These are phyloP conservation scores for Ophion costatus DNA, from an alignment of 2,888 invertebrate species.

Conservation along the genomic window DNA sequence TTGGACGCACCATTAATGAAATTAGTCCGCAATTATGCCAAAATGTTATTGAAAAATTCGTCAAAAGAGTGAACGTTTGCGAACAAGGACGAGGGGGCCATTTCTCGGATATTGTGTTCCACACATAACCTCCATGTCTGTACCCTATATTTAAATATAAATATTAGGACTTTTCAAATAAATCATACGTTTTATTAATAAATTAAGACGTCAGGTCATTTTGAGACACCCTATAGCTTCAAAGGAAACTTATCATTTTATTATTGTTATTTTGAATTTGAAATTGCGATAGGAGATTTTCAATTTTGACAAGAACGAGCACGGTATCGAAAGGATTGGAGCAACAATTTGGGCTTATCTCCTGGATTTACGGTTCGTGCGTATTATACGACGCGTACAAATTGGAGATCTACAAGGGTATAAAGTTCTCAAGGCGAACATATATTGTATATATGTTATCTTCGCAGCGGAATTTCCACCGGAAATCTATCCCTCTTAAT, in stretches of 20 bases:
- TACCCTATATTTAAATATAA: no score
- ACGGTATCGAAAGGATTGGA: neutral
- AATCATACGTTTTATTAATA: no score
- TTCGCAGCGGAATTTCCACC: conserved; percentile 12
- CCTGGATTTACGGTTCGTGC: neutral
- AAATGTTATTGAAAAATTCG: no score
- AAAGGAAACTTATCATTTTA: neutral
- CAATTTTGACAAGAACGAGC: neutral
- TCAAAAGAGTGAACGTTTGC: no score
- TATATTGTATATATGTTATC: neutral
- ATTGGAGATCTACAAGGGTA: conserved; percentile 7
- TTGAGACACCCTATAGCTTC: no score
- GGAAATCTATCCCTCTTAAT: conserved; percentile 14
- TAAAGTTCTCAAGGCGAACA: conserved; percentile 22
- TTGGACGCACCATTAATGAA: no score
- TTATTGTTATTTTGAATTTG: neutral
- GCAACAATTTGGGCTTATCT: neutral
- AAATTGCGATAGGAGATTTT: neutral
- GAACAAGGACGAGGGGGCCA: no score
- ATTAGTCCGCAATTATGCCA: no score
- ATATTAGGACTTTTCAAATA: no score
- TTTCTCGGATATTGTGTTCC: no score
- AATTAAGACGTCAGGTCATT: no score
- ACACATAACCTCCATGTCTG: no score
- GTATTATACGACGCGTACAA: neutral